Base-by-base conservation (phyloP, 1,140 invertebrate species). In the Danaus melanippus region DNA sequence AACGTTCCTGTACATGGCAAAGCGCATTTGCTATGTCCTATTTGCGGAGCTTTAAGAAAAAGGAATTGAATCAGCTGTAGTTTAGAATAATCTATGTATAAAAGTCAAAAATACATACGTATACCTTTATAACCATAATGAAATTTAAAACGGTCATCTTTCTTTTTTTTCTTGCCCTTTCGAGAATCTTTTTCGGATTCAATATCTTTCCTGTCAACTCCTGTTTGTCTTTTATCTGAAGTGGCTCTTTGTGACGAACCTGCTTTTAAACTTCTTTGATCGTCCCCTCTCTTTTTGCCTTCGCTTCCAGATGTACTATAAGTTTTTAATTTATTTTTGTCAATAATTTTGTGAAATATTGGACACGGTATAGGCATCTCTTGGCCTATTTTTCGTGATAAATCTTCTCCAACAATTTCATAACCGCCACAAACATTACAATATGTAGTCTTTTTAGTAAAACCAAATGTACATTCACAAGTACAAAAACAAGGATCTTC, bases 61-160 rank as follows among this genome's bases (percentile, higher is more conserved):
- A 11, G 12, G 10, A 8, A 53, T 7, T 21, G 2, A 32, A 40
- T 41, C 0, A 42, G n/a, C 40, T 54, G 43, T 32, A 53, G 4
- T 46, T 40, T 46, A 53, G 15, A 51, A 64, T 17, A 46, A 43
- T n/a, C 32, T 15, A 17, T 3, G 9, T 12, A 21, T 49, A 39
- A 43, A 8, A 15, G 17, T 50, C 50, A 45, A 48, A 62, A 71
- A 77, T 79, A 86, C 75, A 54, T 80, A 84, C 75, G 77, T 78
- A 84, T 86, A 84, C 81, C 79, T 83, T 76, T 72, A 60, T 84
- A 86, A 51, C 79, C 80, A 52, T 84, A 82, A 51, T 84, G 79
- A 50, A 84, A 82, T 68, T 84, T 77, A 54, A 86, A 84, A 65
- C 71, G 69, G 51, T 74, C 67, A 60, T 83, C 74, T 56, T 72